These are phyloP conservation scores for Pardosa pseudoannulata DNA, from an alignment of 2,888 invertebrate species.

Conservation along the genomic window DNA sequence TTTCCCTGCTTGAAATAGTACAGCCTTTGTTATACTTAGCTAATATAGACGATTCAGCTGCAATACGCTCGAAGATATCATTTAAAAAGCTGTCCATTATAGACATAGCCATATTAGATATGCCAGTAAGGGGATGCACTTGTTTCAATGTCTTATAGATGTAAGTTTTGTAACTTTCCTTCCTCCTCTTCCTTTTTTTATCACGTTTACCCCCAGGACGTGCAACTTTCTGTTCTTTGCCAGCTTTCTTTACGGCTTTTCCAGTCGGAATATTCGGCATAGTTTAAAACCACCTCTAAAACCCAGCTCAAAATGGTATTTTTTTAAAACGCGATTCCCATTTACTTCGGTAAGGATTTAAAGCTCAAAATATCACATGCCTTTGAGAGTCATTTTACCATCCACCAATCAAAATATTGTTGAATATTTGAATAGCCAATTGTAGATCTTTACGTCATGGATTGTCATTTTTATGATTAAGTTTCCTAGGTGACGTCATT, in stretches of 20 bases:
- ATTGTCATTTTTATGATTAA: background rate
- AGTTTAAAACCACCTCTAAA: background rate
- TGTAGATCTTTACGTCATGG: background rate
- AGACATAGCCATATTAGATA: constrained; percentile 66
- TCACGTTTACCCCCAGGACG: constrained; percentile 81
- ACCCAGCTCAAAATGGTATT: constrained; percentile 19
- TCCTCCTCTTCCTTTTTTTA: constrained; percentile 79
- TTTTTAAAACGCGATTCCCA: constrained; percentile 1
- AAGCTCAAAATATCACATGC: background rate
- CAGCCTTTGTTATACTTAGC: constrained; percentile 55
- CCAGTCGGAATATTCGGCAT: constrained; percentile 75
- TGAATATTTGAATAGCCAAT: background rate
- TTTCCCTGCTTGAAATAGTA: constrained; percentile 62
- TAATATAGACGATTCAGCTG: constrained; percentile 52
- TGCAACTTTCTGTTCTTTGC: constrained; percentile 81
- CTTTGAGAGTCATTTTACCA: background rate
- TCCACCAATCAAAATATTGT: background rate
- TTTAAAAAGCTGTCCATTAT: constrained; percentile 70
- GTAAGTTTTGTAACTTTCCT: constrained; percentile 74
- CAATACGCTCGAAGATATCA: constrained; percentile 70
- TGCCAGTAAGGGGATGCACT: constrained; percentile 61
- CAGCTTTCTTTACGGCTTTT: constrained; percentile 77
- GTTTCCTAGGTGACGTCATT: constrained; percentile 11
- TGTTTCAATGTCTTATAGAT: constrained; percentile 64
- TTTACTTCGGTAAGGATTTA: constrained; percentile 6